phyloP scores from a whole-genome alignment of 1,140 invertebrate genomes.

The Sarcophaga bullata region DNA sequence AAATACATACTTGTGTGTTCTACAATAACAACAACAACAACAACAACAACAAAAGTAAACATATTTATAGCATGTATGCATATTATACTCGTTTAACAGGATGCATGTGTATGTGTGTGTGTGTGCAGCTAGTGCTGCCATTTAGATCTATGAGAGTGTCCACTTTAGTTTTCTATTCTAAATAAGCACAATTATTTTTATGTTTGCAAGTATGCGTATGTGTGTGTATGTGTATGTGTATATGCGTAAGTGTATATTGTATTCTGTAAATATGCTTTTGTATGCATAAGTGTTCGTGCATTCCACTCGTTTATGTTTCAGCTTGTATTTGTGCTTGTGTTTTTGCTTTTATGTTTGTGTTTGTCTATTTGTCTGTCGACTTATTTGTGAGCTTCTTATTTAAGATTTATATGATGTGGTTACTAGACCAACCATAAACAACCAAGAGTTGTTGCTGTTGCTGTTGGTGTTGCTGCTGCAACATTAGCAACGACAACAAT shows the following conservation, averaged over 20 bases:
- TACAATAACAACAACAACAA: background rate
- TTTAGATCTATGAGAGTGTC: no score
- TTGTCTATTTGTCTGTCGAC: slow-evolving; percentile 15
- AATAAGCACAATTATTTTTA: no score
- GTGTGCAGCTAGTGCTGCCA: no score
- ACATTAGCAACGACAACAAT: background rate
- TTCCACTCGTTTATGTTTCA: no score
- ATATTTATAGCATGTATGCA: no score
- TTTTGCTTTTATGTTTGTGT: no score
- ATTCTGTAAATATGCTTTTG: background rate
- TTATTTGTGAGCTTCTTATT: slow-evolving; percentile 24
- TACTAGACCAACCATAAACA: slow-evolving; percentile 20
- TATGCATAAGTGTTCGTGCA: background rate
- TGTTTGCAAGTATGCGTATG: no score
- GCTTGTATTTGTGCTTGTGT: background rate
- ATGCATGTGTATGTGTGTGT: no score
- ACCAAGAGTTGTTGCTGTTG: background rate
- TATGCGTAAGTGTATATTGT: no score
- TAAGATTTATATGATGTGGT: slow-evolving; percentile 22
- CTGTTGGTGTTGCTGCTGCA: background rate
- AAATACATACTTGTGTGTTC: background rate
- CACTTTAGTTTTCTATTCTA: no score
- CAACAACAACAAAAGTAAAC: slow-evolving; percentile 1
- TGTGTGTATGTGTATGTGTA: no score
- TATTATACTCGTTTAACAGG: no score